A percentile compares a stretch with the other conserved stretches of the same genome.
phyloP scores from a whole-genome alignment of 2,888 invertebrate species.

The Dichetophora obliterata region DNA sequence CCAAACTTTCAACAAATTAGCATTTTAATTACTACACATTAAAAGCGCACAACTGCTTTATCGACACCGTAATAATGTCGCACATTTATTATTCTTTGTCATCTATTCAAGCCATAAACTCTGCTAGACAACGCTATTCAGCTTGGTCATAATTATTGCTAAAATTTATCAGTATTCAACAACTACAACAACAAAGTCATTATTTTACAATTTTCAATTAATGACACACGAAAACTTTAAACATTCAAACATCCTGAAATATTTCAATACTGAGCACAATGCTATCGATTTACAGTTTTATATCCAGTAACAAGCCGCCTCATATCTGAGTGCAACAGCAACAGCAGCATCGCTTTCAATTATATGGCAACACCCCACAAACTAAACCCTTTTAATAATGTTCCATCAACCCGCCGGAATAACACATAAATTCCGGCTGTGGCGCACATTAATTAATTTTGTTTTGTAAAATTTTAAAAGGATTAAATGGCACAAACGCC shows the following conservation, averaged over 20 bases:
- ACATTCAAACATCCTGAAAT: slow-evolving; percentile 20
- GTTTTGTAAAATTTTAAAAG: slow-evolving; percentile 63
- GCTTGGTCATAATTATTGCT: slow-evolving; percentile 17
- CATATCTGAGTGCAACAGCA: slow-evolving; percentile 14
- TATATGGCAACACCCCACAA: slow-evolving; percentile 4
- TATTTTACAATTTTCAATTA: slow-evolving; percentile 29
- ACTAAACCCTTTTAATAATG: background rate
- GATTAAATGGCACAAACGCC: slow-evolving; percentile 63
- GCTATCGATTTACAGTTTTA: slow-evolving; percentile 34
- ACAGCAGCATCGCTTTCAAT: background rate
- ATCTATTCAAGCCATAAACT: slow-evolving; percentile 1
- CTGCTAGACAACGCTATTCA: background rate
- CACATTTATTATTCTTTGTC: slow-evolving; percentile 39
- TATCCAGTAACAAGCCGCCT: slow-evolving; percentile 1
- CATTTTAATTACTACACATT: slow-evolving; percentile 65
- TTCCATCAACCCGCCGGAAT: slow-evolving; percentile 15
- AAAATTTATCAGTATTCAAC: slow-evolving; percentile 32
- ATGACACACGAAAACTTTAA: slow-evolving; percentile 16
- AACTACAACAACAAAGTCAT: slow-evolving; percentile 23
- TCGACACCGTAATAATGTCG: slow-evolving; percentile 16
- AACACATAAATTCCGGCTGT: slow-evolving; percentile 65
- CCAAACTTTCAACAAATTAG: slow-evolving; percentile 57
- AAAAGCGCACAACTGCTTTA: slow-evolving; percentile 57
- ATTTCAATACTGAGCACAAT: slow-evolving; percentile 28
- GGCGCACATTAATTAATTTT: slow-evolving; percentile 68